Conservation (phyloP, 64 coral and sea anemone species). For the Pachyseris speciosa region DNA sequence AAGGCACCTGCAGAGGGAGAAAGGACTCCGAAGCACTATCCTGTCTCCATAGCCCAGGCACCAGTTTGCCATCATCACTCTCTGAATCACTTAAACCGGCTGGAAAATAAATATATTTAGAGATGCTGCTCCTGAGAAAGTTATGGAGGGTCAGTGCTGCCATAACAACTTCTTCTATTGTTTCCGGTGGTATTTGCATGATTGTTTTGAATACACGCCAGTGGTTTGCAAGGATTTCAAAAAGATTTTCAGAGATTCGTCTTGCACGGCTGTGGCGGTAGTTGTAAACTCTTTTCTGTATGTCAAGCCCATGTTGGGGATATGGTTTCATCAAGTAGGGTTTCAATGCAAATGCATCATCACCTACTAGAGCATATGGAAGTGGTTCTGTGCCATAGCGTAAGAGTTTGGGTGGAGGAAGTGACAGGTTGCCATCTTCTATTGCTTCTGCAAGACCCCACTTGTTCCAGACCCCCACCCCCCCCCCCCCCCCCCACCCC, state of each 20-base stretch:
- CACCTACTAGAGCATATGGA: background rate
- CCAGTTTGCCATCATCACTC: background rate
- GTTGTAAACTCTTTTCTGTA: background rate
- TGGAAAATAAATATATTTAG: background rate
- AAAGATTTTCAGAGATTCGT: background rate
- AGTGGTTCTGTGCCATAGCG: background rate
- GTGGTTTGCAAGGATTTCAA: background rate
- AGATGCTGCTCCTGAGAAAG: background rate
- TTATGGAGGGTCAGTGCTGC: background rate
- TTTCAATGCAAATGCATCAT: background rate
- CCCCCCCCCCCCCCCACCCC: no score
- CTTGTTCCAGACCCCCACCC: background rate
- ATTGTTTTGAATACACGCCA: background rate
- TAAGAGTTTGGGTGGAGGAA: background rate
- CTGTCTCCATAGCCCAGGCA: background rate
- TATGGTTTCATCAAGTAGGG: background rate
- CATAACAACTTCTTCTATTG: background rate
- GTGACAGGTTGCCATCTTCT: background rate
- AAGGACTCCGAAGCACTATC: background rate
- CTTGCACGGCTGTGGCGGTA: background rate
- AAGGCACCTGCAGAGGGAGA: background rate
- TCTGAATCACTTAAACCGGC: background rate
- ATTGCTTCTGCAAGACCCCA: background rate
- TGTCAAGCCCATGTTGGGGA: background rate
- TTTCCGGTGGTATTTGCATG: background rate